A percentile compares a stretch with the other conserved stretches of the same genome.
These are phyloP conservation scores for Parapsyche elsis DNA, from an alignment of 1,140 invertebrate species.

Conservation along the genomic window DNA sequence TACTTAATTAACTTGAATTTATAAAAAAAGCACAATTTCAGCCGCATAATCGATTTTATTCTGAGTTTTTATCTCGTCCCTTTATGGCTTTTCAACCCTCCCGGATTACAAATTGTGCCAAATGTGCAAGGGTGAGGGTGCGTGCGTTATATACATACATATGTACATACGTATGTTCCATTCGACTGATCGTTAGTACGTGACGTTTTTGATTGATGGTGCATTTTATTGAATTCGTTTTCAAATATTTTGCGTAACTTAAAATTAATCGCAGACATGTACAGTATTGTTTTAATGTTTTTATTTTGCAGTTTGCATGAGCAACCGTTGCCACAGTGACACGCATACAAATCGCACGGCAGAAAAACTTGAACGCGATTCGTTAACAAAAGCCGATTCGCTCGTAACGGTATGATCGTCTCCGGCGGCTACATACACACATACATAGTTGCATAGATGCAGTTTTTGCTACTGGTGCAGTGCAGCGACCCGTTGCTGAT, in stretches of 20 bases:
- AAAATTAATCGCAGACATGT: too few relatives aligned
- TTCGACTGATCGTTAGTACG: neutral
- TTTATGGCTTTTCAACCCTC: neutral
- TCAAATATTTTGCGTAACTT: too few relatives aligned
- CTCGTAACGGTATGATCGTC: constrained; percentile 1
- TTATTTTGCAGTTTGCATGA: too few relatives aligned
- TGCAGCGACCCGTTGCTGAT: neutral
- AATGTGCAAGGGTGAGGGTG: neutral
- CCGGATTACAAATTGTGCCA: constrained; percentile 23
- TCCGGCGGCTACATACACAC: neutral
- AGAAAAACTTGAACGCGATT: neutral
- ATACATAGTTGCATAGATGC: neutral
- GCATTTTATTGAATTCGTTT: constrained; percentile 29
- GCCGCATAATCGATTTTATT: too few relatives aligned
- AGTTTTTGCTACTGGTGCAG: neutral
- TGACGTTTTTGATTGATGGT: constrained; percentile 14
- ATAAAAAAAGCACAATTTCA: too few relatives aligned
- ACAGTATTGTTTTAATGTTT: too few relatives aligned
- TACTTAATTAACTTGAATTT: too few relatives aligned
- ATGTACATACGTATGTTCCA: neutral
- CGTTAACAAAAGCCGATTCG: neutral
- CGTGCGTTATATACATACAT: constrained; percentile 20
- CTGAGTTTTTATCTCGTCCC: neutral
- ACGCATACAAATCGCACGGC: too few relatives aligned
- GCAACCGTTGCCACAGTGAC: too few relatives aligned